Conservation (phyloP, 2,888 invertebrate species). For the Dryobotodes eremita region DNA sequence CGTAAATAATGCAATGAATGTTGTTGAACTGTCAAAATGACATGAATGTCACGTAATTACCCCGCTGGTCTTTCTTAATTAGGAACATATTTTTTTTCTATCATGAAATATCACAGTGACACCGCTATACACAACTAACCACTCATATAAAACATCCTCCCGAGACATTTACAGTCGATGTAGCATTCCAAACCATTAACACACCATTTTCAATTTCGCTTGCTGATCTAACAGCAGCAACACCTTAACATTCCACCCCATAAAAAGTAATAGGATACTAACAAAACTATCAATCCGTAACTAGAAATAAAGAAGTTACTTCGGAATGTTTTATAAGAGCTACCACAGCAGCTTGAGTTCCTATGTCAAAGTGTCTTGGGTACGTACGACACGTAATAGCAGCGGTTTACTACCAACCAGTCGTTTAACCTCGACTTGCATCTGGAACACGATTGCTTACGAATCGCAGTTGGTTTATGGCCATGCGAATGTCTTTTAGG, state of each 20-base stretch:
- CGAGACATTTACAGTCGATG: constrained; percentile 14
- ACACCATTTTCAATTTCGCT: constrained; percentile 48
- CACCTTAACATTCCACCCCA: constrained; percentile 48
- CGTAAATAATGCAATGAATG: no score
- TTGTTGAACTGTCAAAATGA: no score
- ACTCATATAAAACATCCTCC: constrained; percentile 19
- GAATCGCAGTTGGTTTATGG: constrained; percentile 69
- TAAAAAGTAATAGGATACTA: constrained; percentile 60
- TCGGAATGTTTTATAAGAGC: constrained; percentile 49
- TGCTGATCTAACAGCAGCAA: constrained; percentile 29
- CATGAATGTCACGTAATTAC: no score
- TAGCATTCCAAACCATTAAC: constrained; percentile 29
- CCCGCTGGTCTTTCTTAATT: background rate
- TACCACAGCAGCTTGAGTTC: constrained; percentile 51
- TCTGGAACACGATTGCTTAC: constrained; percentile 69
- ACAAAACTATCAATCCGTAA: constrained; percentile 59
- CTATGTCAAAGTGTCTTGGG: constrained; percentile 47
- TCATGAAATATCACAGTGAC: background rate
- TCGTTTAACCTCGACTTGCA: constrained; percentile 73
- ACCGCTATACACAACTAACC: background rate
- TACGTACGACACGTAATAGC: constrained; percentile 63
- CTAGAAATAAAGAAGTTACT: constrained; percentile 60
- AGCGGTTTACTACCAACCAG: constrained; percentile 74
- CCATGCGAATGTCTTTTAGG: constrained; percentile 55
- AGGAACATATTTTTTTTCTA: background rate